Percentiles rank a stretch among this genome's conserved stretches.
phyloP scores from a whole-genome alignment of 2,888 invertebrate species.

The Synergus laeviventris region DNA sequence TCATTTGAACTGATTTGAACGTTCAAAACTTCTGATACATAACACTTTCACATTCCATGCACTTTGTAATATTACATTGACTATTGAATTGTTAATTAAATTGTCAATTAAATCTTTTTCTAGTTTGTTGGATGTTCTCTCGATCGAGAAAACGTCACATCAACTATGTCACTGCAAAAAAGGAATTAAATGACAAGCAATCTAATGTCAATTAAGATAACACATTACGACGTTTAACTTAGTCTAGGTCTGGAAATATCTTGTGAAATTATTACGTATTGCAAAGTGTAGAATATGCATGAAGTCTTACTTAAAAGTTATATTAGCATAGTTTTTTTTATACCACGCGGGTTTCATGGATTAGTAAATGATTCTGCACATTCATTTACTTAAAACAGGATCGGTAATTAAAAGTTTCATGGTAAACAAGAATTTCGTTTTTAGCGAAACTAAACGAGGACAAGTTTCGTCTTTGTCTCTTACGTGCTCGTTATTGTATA shows the following conservation, averaged over 20 bases:
- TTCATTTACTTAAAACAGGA: no score
- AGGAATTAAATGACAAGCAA: neutral
- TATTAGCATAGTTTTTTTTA: no score
- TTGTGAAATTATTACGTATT: neutral
- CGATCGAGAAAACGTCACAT: neutral
- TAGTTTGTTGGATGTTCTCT: constrained; percentile 1
- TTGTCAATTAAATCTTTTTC: constrained; percentile 1
- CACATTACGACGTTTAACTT: neutral
- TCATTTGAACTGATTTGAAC: no score
- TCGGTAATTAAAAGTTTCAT: no score
- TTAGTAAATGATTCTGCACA: no score
- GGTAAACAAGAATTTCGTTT: no score
- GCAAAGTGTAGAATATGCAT: neutral
- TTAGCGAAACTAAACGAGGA: no score
- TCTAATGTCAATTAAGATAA: constrained; percentile 9
- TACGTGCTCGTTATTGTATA: no score
- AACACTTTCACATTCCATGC: neutral
- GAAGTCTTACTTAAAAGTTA: neutral
- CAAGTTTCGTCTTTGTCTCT: no score
- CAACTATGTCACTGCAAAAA: neutral
- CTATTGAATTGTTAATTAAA: neutral
- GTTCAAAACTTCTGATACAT: no score
- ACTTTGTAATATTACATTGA: neutral
- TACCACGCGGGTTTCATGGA: no score
- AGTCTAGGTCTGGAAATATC: neutral